Evolutionary conservation across 2,797 vertebrate species (phyloP).

Genomic region (Hippocampus kuda): DNA sequence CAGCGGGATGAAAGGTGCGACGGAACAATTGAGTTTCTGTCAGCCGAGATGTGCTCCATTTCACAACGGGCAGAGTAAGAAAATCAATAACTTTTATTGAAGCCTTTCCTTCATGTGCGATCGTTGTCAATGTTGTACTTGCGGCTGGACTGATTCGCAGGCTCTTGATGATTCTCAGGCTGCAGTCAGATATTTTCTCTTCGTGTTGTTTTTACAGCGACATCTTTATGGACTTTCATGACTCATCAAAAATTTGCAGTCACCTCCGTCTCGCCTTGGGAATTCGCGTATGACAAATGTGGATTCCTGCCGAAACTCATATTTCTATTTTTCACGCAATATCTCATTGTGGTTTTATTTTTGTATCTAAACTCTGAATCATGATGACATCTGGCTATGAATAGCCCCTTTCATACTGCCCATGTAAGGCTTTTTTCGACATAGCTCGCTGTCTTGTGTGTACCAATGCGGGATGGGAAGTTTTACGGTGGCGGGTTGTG

Average conservation of each 20-base stretch:
- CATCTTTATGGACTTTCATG: not conserved
- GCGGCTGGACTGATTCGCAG: not conserved
- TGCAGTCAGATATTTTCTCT: not conserved
- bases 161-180: constrained; percentile 11
- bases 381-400: not conserved
- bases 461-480: not conserved
- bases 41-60: constrained; percentile 24
- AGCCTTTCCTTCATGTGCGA: not conserved
- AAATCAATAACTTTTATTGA: constrained; percentile 27
- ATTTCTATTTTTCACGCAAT: not conserved
- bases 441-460: not conserved
- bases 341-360: not conserved
- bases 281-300: not conserved
- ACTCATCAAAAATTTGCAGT: not conserved
- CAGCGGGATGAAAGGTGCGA: constrained; percentile 32
- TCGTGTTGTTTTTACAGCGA: not conserved
- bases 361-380: not conserved
- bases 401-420: not conserved
- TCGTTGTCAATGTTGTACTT: not conserved
- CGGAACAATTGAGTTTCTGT: constrained; percentile 35
- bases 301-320: not conserved
- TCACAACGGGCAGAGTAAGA: constrained; percentile 16
- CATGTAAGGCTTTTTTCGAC: not conserved
- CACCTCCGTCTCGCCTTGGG: not conserved
- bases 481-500: not conserved